Evolutionary conservation across 1,140 invertebrate species (phyloP), one percentile per base, ranked within the genome.

Genomic region (Ooceraea biroi): DNA sequence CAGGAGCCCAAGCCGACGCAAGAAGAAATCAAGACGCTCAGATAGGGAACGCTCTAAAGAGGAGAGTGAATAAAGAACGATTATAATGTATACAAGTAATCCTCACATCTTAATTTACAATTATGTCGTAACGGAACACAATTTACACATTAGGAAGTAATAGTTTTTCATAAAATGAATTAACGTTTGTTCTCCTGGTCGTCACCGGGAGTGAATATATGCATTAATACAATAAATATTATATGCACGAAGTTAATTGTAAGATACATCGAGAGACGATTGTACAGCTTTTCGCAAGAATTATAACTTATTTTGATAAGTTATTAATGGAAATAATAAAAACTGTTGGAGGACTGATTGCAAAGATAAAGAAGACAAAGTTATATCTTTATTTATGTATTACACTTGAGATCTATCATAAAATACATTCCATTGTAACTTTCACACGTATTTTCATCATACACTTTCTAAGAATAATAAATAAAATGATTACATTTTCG

Each of bases 21-120:
- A 96, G 91, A 96, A 96, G 94, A 96, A 96, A 93, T 95, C 95
- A 0, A 94, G 95, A 88, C 95, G 95, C 55, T 95, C 95, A 27
- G 95, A 96, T 76, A 91, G 94, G 27, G 94, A 95, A 84, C 90
- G 94, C 25, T 95, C 94, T 12, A 96, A 96, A 82, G 95, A 96
- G 80, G 95, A 96, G n/a, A 95, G 95, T 63, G 95, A 96, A 93
- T 95, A 91, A 93, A 80, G 66, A 36, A 36, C 2, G 36, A 36
- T n/a, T 36, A 36, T 36, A 36, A 36, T 55, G 27, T 73, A 63
- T 36, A 50, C 44, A 27, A 57, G 27, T 58, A 57, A 44, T 19
- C 4, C n/a, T 44, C n/a, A 30, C 22, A 12, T 27, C 11, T 78
- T 55, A 78, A 80, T 80, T 46, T 44, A 46, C 22, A 2, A 36